Evolutionary conservation across 2,888 invertebrate genomes (phyloP).

Genomic region (Ichneumoninae sp.): DNA sequence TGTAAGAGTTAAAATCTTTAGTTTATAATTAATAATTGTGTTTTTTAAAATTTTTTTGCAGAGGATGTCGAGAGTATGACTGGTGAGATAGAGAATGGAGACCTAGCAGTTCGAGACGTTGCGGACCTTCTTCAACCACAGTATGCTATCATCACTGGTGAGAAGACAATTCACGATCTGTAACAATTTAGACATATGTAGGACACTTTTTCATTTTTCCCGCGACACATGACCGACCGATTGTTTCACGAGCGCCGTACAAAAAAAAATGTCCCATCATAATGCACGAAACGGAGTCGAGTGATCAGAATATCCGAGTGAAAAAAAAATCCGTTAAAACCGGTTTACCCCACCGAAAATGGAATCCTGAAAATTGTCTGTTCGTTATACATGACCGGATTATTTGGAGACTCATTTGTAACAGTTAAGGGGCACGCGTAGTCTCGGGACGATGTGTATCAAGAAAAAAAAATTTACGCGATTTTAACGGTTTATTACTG

Average conservation of each 20-base stretch:
- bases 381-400: constrained; percentile 51
- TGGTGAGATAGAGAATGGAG: constrained; percentile 87
- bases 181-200: background rate
- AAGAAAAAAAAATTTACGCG: background rate
- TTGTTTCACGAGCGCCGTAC: background rate
- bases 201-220: constrained; percentile 15
- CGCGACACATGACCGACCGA: background rate
- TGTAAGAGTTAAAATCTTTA: constrained; percentile 62
- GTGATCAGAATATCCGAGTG: constrained; percentile 41
- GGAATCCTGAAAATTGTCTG: constrained; percentile 54
- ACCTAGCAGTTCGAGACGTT: constrained; percentile 91
- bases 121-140: constrained; percentile 94
- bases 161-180: constrained; percentile 59
- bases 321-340: constrained; percentile 70
- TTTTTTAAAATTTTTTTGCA: constrained; percentile 73
- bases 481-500: constrained; percentile 14
- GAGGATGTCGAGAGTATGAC: constrained; percentile 84
- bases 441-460: constrained; percentile 13
- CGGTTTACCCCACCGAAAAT: constrained; percentile 64
- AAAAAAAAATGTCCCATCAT: constrained; percentile 22
- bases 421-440: constrained; percentile 27
- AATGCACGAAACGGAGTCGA: constrained; percentile 37
- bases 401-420: constrained; percentile 54
- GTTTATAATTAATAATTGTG: constrained; percentile 71
- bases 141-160: constrained; percentile 94